Evolutionary conservation across 2,888 invertebrate genomes (phyloP), one percentile per base, ranked within the genome.

Genomic region (Philonicus albiceps): DNA sequence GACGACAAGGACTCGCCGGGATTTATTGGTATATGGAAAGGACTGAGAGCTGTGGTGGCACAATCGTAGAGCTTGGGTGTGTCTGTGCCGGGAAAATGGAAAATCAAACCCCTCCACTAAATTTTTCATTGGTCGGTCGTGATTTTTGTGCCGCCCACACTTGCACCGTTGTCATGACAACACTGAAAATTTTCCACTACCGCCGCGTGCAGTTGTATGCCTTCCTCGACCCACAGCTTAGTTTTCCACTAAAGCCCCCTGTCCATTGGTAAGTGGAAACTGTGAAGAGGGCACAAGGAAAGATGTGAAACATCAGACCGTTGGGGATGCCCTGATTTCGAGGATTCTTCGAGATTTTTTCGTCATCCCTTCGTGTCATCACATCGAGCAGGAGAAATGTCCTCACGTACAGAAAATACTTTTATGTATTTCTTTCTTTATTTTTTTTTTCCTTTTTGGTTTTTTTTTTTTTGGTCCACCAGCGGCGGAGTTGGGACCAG

Each of bases 81-180:
- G 75, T 86, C 19, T 19, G 55, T 74, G 86, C 55, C 55, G 53
- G 87, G 84, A 87, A 88, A 90, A 90, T 90, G 91, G 90, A 90
- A 91, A 92, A 92, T 92, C 91, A 92, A 91, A 91, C 91, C 90
- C 90, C 90, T 91, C 91, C 91, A 92, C 92, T 91, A 91, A 92
- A 92, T 91, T 92, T 92, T 92, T 92, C 92, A 92, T 92, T 92
- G 92, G 92, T 92, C 90, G 91, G 90, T 91, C 90, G 92, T 92
- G 92, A 92, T 92, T 92, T 92, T 90, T 89, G 88, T 88, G 88
- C 87, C 89, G 88, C 88, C 89, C 89, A 88, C 88, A 87, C 86
- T 86, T 78, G 49, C 86, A 86, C 31, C 74, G 87, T 88, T 86
- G 83, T 87, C 88, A 88, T 88, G 86, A 88, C 64, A 87, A 88